A percentile compares a stretch with the other conserved stretches of the same genome.
phyloP scores from a whole-genome alignment of 2,113 vertebrate genomes.

The Periophthalmus modestus region DNA sequence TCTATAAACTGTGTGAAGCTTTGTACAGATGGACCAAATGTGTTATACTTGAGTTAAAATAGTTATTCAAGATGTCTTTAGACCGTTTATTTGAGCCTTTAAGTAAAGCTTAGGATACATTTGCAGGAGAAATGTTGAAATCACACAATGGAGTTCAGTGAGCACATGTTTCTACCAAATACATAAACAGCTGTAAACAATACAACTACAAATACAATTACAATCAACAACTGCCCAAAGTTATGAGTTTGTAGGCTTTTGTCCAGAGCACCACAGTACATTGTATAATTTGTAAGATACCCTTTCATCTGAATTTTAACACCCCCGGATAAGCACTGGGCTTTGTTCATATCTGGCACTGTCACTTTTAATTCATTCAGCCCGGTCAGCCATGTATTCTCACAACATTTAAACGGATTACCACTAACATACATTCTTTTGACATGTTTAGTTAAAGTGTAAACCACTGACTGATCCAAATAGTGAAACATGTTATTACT shows the following conservation, averaged over 20 bases:
- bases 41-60: too few relatives aligned
- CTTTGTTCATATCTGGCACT: slow-evolving; percentile 65
- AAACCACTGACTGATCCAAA: slow-evolving; percentile 40
- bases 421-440: slow-evolving; percentile 65
- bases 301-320: slow-evolving; percentile 22
- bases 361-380: slow-evolving; percentile 48
- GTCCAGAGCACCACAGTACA: slow-evolving; percentile 43
- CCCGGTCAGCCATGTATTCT: slow-evolving; percentile 69
- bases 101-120: background rate
- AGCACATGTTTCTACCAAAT: slow-evolving; percentile 38
- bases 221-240: slow-evolving; percentile 42
- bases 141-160: slow-evolving; percentile 45
- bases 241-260: slow-evolving; percentile 24
- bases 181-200: slow-evolving; percentile 29
- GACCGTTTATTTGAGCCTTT: background rate
- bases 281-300: slow-evolving; percentile 40
- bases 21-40: too few relatives aligned
- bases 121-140: background rate
- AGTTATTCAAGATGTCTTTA: too few relatives aligned
- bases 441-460: slow-evolving; percentile 57
- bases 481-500: slow-evolving; percentile 64
- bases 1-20: too few relatives aligned
- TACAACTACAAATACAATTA: slow-evolving; percentile 49
- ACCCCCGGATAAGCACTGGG: slow-evolving; percentile 56
- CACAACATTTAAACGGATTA: slow-evolving; percentile 81